phyloP scores from a whole-genome alignment of 1,140 invertebrate genomes.

The Aphidius ervi region DNA sequence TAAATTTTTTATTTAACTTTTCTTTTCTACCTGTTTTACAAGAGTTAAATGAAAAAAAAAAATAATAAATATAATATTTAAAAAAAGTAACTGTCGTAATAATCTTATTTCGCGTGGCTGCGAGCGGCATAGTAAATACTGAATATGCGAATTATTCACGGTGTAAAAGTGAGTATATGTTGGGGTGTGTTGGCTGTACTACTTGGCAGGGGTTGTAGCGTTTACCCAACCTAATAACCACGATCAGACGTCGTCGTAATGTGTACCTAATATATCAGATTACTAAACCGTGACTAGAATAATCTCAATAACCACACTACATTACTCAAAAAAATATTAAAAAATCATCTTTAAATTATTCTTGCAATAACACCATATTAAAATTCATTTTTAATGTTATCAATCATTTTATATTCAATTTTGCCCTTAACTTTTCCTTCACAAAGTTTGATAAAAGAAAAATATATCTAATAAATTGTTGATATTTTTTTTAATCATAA shows the following conservation, averaged over 20 bases:
- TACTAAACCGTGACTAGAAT: constrained; percentile 46
- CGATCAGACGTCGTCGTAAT: constrained; percentile 50
- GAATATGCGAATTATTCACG: constrained; percentile 32
- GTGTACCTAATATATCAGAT: constrained; percentile 51
- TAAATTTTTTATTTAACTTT: too few relatives aligned
- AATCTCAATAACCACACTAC: constrained; percentile 19
- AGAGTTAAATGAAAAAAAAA: too few relatives aligned
- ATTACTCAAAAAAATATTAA: too few relatives aligned
- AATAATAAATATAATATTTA: constrained; percentile 21
- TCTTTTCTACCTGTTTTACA: too few relatives aligned
- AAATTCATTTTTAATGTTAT: too few relatives aligned
- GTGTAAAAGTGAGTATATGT: constrained; percentile 30
- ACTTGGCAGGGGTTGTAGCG: constrained; percentile 33
- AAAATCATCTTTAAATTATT: too few relatives aligned
- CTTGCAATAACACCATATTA: too few relatives aligned
- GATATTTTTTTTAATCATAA: too few relatives aligned
- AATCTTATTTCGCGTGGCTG: constrained; percentile 45
- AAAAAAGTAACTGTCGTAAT: constrained; percentile 31
- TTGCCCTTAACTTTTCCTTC: too few relatives aligned
- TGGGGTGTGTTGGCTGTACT: constrained; percentile 21
- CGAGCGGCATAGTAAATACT: constrained; percentile 48
- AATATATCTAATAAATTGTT: too few relatives aligned
- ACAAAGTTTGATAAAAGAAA: too few relatives aligned
- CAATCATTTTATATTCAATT: too few relatives aligned
- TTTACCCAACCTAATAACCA: constrained; percentile 49